Evolutionary conservation across 2,888 invertebrate species (phyloP).

Genomic region (Diplazon laetatorius): DNA sequence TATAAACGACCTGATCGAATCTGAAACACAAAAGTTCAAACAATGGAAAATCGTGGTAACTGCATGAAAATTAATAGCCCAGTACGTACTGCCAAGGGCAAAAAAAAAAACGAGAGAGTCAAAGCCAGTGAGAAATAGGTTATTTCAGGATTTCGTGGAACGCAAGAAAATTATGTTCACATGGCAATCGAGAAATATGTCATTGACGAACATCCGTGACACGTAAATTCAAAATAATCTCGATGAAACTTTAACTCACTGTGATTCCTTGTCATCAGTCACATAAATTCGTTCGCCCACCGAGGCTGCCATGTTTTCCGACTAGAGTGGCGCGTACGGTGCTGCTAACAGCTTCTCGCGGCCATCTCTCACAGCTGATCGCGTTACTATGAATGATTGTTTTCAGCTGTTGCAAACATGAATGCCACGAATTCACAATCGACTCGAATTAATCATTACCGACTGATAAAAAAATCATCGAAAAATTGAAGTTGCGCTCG

Average conservation of each 20-base stretch:
- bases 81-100: conserved; percentile 3
- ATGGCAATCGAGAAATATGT: background rate
- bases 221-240: conserved; percentile 6
- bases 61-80: conserved; percentile 47
- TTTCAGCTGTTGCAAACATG: conserved; percentile 1
- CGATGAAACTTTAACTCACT: conserved; percentile 74
- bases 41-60: conserved; percentile 52
- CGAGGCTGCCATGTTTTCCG: conserved; percentile 78
- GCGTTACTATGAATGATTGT: conserved; percentile 9
- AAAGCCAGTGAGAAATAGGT: conserved; percentile 7
- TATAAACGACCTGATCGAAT: conserved; percentile 83
- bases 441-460: too few species aligned
- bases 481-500: too few species aligned
- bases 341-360: conserved; percentile 17
- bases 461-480: too few species aligned
- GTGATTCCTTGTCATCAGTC: conserved; percentile 77
- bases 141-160: conserved; percentile 25
- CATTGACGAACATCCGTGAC: conserved; percentile 2
- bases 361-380: conserved; percentile 36
- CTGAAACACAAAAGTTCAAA: conserved; percentile 69
- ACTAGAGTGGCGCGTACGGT: conserved; percentile 59
- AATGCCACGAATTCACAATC: too few species aligned
- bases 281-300: conserved; percentile 78
- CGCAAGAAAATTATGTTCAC: background rate
- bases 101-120: conserved; percentile 9